phyloP scores from a whole-genome alignment of 2,797 vertebrate species.

The Catamblyrhynchus diadema region DNA sequence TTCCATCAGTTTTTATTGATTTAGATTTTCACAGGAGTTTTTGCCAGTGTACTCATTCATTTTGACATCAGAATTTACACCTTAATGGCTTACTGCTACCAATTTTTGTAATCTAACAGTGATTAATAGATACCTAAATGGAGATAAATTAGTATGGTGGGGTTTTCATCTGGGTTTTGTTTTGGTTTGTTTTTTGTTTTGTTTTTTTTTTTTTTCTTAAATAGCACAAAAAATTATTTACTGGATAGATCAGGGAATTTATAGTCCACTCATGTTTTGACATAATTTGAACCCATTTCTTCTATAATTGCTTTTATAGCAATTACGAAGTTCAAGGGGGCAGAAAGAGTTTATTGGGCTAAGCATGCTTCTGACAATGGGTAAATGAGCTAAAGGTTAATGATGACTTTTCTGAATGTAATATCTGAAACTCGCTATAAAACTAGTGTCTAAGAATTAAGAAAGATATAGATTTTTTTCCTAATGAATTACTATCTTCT shows the following conservation, averaged over 20 bases:
- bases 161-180: rapidly evolving
- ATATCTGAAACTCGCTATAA: background rate
- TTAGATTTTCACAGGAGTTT: background rate
- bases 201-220: background rate
- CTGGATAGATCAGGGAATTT: background rate
- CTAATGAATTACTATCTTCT: background rate
- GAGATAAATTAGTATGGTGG: background rate
- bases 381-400: background rate
- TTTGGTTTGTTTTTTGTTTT: background rate
- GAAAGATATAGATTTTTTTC: background rate
- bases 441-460: background rate
- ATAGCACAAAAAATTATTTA: background rate
- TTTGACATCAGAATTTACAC: background rate
- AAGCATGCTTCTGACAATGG: background rate
- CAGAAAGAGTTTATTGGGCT: background rate
- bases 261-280: background rate
- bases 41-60: background rate
- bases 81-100: background rate
- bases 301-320: background rate
- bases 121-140: background rate
- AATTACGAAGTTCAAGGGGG: background rate
- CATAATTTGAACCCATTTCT: background rate
- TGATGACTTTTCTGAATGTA: background rate
- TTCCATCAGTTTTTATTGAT: background rate
- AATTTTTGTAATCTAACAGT: background rate